These are phyloP conservation scores for Cyphomyrmex costatus DNA, from an alignment of 1,140 invertebrate genomes.

Conservation along the genomic window DNA sequence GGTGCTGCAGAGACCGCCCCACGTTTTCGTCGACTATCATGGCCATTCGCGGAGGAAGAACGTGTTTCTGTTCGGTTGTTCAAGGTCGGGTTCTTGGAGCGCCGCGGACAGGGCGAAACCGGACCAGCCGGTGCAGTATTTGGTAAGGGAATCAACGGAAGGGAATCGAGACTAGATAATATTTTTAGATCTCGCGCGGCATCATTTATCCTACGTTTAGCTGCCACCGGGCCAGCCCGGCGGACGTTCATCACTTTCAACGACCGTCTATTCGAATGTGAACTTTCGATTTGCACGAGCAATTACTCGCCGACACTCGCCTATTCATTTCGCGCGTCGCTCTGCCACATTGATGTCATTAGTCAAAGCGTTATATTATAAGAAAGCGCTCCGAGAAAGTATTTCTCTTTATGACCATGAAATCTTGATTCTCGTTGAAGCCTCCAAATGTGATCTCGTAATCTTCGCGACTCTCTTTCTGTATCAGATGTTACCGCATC, in stretches of 20 bases:
- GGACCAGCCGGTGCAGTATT: conserved; percentile 88
- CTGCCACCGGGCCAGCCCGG: not conserved
- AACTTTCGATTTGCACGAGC: conserved; percentile 34
- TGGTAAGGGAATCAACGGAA: conserved; percentile 84
- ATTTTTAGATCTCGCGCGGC: conserved; percentile 66
- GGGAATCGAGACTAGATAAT: conserved; percentile 49
- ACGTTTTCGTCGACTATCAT: conserved; percentile 96
- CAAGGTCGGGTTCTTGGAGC: conserved; percentile 89
- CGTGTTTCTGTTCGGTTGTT: conserved; percentile 96
- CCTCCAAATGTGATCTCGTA: not conserved
- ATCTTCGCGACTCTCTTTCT: conserved; percentile 21
- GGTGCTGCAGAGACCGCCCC: conserved; percentile 88
- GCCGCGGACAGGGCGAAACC: conserved; percentile 87
- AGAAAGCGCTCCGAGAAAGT: not conserved
- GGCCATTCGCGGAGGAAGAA: conserved; percentile 96
- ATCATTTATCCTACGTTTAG: conserved; percentile 24
- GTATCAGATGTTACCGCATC: conserved; percentile 89
- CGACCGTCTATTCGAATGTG: not conserved
- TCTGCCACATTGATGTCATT: not conserved
- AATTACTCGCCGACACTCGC: conserved; percentile 13
- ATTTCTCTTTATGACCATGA: not conserved
- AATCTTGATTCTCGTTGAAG: not conserved
- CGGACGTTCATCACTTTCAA: conserved; percentile 42
- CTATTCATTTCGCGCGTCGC: not conserved
- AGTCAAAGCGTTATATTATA: not conserved